Conservation (phyloP, 2,888 invertebrate genomes). For the Cosmorhoe ocellata region DNA sequence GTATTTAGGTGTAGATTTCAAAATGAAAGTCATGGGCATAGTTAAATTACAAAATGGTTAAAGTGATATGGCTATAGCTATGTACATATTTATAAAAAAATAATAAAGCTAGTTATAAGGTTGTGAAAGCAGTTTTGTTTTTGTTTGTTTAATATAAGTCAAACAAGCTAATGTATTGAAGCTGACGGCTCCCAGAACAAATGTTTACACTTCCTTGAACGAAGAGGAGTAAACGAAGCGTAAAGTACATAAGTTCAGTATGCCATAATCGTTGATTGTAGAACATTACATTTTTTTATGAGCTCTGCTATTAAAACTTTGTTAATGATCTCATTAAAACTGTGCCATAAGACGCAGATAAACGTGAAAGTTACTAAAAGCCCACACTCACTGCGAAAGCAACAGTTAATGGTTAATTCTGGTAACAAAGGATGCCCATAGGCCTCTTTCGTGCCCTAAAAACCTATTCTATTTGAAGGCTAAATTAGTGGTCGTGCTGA, state of each 20-base stretch:
- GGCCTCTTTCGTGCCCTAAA: too few species aligned
- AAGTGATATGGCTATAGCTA: too few species aligned
- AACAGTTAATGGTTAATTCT: too few species aligned
- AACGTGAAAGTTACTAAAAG: neutral
- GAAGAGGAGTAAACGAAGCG: conserved; percentile 12
- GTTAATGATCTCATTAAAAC: conserved; percentile 56
- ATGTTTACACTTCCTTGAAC: conserved; percentile 11
- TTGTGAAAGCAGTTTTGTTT: neutral
- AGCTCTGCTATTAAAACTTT: conserved; percentile 48
- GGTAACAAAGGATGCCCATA: too few species aligned
- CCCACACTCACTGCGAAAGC: neutral
- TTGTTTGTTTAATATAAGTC: neutral
- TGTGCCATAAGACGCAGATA: neutral
- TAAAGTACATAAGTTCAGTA: conserved; percentile 11
- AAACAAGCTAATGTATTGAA: conserved; percentile 6
- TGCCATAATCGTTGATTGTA: conserved; percentile 49
- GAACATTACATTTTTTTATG: conserved; percentile 51
- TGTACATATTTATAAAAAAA: too few species aligned
- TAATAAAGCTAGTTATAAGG: neutral
- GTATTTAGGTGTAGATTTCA: too few species aligned
- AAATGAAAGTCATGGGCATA: too few species aligned
- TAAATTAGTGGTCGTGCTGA: too few species aligned
- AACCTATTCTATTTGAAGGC: too few species aligned
- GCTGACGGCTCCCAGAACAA: conserved; percentile 3
- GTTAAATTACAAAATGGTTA: too few species aligned